These are phyloP conservation scores for Tinea pellionella DNA, from an alignment of 2,888 invertebrate genomes.

Conservation along the genomic window DNA sequence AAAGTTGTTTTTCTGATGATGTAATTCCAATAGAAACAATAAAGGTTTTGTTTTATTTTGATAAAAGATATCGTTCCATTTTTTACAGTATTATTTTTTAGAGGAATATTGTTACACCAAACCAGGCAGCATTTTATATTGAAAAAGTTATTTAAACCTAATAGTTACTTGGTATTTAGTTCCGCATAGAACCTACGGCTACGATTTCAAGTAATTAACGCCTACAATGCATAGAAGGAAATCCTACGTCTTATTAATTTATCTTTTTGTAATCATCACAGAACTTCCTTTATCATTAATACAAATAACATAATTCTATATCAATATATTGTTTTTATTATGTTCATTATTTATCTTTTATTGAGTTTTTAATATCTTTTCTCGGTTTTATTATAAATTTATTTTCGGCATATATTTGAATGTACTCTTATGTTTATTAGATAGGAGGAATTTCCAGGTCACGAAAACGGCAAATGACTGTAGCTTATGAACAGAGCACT, in stretches of 20 bases:
- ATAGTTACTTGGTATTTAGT: slow-evolving; percentile 8
- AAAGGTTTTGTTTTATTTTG: slow-evolving; percentile 13
- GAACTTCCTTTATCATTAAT: slow-evolving; percentile 10
- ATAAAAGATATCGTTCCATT: background rate
- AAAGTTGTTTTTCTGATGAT: background rate
- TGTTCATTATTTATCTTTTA: background rate
- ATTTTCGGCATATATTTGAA: no score
- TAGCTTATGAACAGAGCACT: no score
- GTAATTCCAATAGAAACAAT: slow-evolving; percentile 14
- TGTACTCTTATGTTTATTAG: no score
- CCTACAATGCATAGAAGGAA: slow-evolving; percentile 26
- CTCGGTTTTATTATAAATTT: no score
- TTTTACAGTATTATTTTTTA: background rate
- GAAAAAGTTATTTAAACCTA: background rate
- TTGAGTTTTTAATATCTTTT: background rate
- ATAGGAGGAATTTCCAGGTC: no score
- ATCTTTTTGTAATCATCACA: slow-evolving; percentile 13
- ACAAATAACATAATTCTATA: background rate
- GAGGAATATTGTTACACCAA: background rate
- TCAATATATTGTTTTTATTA: background rate
- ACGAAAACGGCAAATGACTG: no score
- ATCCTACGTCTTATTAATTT: slow-evolving; percentile 13
- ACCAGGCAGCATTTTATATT: no score
- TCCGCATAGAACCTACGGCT: slow-evolving; percentile 8
- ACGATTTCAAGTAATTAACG: slow-evolving; percentile 29